Evolutionary conservation across 2,888 invertebrate genomes (phyloP).

Genomic region (Xanthorhoe designata): DNA sequence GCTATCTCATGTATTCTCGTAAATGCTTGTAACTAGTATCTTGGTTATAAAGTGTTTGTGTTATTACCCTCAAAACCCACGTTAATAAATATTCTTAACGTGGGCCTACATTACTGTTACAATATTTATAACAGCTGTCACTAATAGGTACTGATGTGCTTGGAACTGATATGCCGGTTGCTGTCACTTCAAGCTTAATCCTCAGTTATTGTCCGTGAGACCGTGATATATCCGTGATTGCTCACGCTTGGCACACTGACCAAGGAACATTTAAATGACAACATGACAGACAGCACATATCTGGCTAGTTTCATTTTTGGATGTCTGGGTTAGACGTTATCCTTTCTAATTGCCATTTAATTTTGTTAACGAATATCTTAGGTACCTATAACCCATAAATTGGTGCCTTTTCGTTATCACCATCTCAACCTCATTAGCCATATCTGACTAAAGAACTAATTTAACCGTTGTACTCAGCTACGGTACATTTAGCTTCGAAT

Average conservation of each 20-base stretch:
- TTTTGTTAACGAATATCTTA: slow-evolving; percentile 6
- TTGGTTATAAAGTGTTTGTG: slow-evolving; percentile 9
- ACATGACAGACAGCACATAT: slow-evolving; percentile 61
- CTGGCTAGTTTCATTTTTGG: slow-evolving; percentile 30
- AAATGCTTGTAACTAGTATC: slow-evolving; percentile 15
- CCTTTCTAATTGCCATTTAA: slow-evolving; percentile 36
- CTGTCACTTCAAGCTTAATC: slow-evolving; percentile 39
- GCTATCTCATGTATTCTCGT: slow-evolving; percentile 27
- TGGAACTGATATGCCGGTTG: slow-evolving; percentile 26
- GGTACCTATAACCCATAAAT: not conserved
- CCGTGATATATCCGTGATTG: slow-evolving; percentile 57
- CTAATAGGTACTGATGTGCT: slow-evolving; percentile 2
- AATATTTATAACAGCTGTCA: slow-evolving; percentile 19
- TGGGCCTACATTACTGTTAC: not conserved
- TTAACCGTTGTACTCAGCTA: slow-evolving; percentile 5
- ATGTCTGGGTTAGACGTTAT: slow-evolving; percentile 40
- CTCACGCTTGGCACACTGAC: slow-evolving; percentile 72
- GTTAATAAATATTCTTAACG: not conserved
- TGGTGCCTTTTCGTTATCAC: slow-evolving; percentile 1
- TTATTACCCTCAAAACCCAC: not conserved
- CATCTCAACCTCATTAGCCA: slow-evolving; percentile 12
- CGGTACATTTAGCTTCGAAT: slow-evolving; percentile 9
- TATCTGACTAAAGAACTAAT: slow-evolving; percentile 9
- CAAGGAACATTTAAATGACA: slow-evolving; percentile 60
- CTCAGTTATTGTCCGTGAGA: slow-evolving; percentile 51